Evolutionary conservation across 2,113 vertebrate species (phyloP), one percentile per base, ranked within the genome.

Genomic region (Nothocercus nigrocapillus): DNA sequence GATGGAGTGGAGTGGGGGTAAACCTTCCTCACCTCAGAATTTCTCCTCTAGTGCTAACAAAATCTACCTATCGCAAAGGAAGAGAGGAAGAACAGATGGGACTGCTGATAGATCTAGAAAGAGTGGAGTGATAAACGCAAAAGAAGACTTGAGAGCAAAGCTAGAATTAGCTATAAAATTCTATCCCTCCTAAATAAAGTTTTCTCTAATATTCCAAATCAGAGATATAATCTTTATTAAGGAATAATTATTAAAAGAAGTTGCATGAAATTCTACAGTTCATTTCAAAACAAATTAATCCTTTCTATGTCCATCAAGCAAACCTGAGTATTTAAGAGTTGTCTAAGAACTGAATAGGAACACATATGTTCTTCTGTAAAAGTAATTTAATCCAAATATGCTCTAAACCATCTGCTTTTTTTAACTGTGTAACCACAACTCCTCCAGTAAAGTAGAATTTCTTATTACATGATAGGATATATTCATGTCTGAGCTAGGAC

Each of bases 391-490:
- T 54, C 16, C 72, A 91, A 96, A 89, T 38, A 54, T 42, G 27
- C 86, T 91, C 85, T 61, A 94, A 87, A 94, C 49, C 61, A 83
- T 85, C 42, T 88, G 44, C 6, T 88, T 91, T 97, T 86, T 67
- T 95, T 97, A 93, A 44, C 59, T 92, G 68, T 74, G 73, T 85
- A 91, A 95, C 90, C 73, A 95, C 77, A 96, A 91, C 72, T 84
- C 59, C 69, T 95, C 85, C 74, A 81, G 76, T 86, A 95, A 96
- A 94, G 94, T 88, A 93, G 67, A 93, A 69, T 51, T 40, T 91
- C 36, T 1, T 90, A 24, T 90, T 96, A 81, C 89, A 89, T 76
- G 86, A 80, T 72, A 61, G 69, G 25, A 77, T 85, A 74, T 87
- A 92, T 78, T 95, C 70, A 90, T 84, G 62, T 91, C 79, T 95